phyloP scores from a whole-genome alignment of 2,113 vertebrate species.

The Atherinomorus stipes region DNA sequence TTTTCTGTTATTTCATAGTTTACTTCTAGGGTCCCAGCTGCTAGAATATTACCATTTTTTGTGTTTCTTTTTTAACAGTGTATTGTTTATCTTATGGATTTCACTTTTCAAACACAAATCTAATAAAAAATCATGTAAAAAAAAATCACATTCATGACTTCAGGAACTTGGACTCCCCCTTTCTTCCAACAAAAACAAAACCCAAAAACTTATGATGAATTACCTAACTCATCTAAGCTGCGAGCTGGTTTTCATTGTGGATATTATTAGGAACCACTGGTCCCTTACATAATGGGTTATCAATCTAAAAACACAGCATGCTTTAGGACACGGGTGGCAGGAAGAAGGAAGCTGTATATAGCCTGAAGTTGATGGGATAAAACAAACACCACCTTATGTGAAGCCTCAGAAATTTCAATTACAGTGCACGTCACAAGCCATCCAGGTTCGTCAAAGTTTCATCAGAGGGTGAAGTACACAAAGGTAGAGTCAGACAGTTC shows the following conservation, averaged over 20 bases:
- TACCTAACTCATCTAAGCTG: not conserved
- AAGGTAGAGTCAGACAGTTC: not conserved
- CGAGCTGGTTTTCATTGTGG: constrained; percentile 1
- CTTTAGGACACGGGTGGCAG: not conserved
- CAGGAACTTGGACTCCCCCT: not conserved
- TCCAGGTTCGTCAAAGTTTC: not conserved
- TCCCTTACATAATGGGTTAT: constrained; percentile 24
- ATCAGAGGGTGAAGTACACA: not conserved
- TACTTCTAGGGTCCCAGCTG: too few species aligned
- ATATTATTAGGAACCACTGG: constrained; percentile 22
- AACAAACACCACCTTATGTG: not conserved
- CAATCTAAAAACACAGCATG: constrained; percentile 25
- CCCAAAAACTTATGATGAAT: constrained; percentile 26
- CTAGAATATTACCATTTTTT: too few species aligned
- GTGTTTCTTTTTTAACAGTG: too few species aligned
- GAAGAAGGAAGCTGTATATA: not conserved
- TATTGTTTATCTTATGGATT: too few species aligned
- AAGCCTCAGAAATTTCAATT: constrained; percentile 14
- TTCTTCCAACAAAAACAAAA: too few species aligned
- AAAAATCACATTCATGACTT: not conserved
- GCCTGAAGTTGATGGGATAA: constrained; percentile 37
- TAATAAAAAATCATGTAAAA: too few species aligned
- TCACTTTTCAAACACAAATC: too few species aligned
- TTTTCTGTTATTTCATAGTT: too few species aligned
- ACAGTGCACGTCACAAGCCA: not conserved